Conservation (phyloP, 2,888 invertebrate species). For the Vesta saturnalis region DNA sequence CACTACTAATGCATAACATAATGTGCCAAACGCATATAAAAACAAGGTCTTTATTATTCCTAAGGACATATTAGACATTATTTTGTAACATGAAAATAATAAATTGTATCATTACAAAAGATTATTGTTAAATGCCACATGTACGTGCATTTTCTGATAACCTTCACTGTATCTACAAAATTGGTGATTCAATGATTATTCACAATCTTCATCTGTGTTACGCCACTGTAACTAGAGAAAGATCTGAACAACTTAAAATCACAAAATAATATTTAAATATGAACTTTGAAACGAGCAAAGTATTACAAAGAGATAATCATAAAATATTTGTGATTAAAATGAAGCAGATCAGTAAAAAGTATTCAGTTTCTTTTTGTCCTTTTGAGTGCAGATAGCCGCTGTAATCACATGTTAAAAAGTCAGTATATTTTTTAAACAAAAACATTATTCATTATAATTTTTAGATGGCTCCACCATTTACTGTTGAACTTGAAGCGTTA, state of each 20-base stretch:
- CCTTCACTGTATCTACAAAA: not conserved
- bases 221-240: conserved; percentile 21
- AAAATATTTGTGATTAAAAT: conserved; percentile 36
- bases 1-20: too few species aligned
- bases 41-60: too few species aligned
- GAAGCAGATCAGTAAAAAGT: conserved; percentile 13
- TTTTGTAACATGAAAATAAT: too few species aligned
- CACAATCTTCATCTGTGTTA: too few species aligned
- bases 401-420: conserved; percentile 3
- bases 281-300: conserved; percentile 53
- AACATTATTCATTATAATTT: not conserved
- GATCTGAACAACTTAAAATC: conserved; percentile 27
- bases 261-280: conserved; percentile 41
- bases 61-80: too few species aligned
- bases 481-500: conserved; percentile 69
- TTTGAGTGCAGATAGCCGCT: not conserved
- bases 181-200: too few species aligned
- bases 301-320: conserved; percentile 47
- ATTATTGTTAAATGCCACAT: too few species aligned
- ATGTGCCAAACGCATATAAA: too few species aligned
- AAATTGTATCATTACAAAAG: too few species aligned
- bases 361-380: conserved; percentile 1
- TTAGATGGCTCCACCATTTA: conserved; percentile 64
- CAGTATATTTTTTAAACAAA: conserved; percentile 6
- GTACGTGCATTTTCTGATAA: too few species aligned